Evolutionary conservation across 2,113 vertebrate species (phyloP).

Genomic region (Rhineura floridana): DNA sequence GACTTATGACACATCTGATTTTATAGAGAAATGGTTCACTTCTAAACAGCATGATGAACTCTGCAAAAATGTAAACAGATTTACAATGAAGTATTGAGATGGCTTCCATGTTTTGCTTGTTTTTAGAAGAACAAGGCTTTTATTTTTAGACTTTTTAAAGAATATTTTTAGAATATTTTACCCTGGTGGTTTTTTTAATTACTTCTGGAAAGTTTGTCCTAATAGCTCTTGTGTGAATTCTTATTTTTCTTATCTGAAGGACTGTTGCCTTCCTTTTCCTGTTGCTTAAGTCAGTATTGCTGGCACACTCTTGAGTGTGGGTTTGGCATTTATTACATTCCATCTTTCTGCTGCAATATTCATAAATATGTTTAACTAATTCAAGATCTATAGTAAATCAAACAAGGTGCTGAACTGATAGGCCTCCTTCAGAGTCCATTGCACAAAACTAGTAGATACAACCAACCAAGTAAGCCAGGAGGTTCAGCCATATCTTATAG

Average conservation of each 20-base stretch:
- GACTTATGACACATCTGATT: not conserved
- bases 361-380: not conserved
- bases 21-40: not conserved
- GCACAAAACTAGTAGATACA: slow-evolving; percentile 1
- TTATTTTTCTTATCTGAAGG: slow-evolving; percentile 17
- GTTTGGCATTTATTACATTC: not conserved
- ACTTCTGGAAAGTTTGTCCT: slow-evolving; percentile 23
- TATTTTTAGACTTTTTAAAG: not conserved
- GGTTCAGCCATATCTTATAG: not conserved
- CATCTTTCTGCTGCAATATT: not conserved
- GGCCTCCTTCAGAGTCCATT: not conserved
- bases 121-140: not conserved
- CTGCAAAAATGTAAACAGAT: not conserved
- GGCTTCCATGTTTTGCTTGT: not conserved
- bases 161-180: slow-evolving; percentile 1
- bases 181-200: slow-evolving; percentile 21
- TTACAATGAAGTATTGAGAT: not conserved
- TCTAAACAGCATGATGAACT: not conserved
- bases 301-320: slow-evolving; percentile 6
- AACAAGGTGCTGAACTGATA: not conserved
- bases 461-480: not conserved
- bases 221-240: not conserved
- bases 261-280: not conserved
- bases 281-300: slow-evolving; percentile 16
- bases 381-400: not conserved